These are phyloP conservation scores for Crocuta crocuta DNA, from an alignment of 2,113 vertebrate species.

Conservation along the genomic window DNA sequence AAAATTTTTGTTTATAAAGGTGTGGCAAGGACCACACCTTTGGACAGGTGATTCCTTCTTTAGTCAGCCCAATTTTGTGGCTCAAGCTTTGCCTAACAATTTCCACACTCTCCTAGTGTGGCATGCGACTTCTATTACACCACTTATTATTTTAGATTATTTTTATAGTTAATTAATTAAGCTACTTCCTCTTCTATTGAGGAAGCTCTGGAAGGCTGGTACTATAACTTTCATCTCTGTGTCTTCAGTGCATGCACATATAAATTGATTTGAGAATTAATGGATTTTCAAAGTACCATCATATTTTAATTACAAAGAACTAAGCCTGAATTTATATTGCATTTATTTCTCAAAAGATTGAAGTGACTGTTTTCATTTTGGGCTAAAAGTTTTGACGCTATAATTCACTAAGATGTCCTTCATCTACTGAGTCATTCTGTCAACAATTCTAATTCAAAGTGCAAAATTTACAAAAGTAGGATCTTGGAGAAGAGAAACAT, in stretches of 20 bases:
- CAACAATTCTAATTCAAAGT: conserved; percentile 41
- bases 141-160: background rate
- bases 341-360: conserved; percentile 69
- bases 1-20: background rate
- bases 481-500: background rate
- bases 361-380: conserved; percentile 68
- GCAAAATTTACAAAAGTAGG: background rate
- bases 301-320: background rate
- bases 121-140: background rate
- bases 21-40: background rate
- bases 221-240: background rate
- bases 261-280: background rate
- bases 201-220: background rate
- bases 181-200: background rate
- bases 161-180: background rate
- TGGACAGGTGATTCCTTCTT: background rate
- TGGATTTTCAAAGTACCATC: background rate
- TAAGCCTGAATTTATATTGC: conserved; percentile 70
- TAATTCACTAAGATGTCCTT: conserved; percentile 66
- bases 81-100: background rate
- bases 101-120: background rate
- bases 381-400: conserved; percentile 39
- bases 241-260: background rate
- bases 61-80: background rate
- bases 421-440: conserved; percentile 68